Evolutionary conservation across 2,797 vertebrate genomes (phyloP).

Genomic region (Brotula barbata): DNA sequence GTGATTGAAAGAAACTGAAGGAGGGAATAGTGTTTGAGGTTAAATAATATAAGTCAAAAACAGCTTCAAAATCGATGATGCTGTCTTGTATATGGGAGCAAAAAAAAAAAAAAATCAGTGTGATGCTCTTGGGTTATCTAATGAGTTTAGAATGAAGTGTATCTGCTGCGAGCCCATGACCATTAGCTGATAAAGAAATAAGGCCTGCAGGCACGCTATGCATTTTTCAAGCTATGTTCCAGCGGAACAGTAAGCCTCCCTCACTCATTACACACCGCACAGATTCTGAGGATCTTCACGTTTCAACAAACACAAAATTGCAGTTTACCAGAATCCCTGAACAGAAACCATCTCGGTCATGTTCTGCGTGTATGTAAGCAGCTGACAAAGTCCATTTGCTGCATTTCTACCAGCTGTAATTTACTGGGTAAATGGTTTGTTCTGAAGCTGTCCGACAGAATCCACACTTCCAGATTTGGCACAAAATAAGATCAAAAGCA

Average conservation of each 20-base stretch:
- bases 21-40: constrained; percentile 33
- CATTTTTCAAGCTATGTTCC: constrained; percentile 70
- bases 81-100: constrained; percentile 28
- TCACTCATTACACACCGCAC: constrained; percentile 57
- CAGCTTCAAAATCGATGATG: constrained; percentile 25
- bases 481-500: neutral
- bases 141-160: constrained; percentile 65
- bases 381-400: constrained; percentile 9
- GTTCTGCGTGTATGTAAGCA: constrained; percentile 13
- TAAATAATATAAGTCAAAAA: constrained; percentile 36
- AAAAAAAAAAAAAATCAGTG: constrained; percentile 29
- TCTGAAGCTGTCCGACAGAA: constrained; percentile 10
- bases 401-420: constrained; percentile 5
- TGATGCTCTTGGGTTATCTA: constrained; percentile 49
- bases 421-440: constrained; percentile 15
- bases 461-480: no score
- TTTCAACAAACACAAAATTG: constrained; percentile 43
- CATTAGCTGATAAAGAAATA: constrained; percentile 75
- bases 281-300: constrained; percentile 29
- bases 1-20: constrained; percentile 25
- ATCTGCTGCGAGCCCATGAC: constrained; percentile 66
- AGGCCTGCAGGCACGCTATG: constrained; percentile 68
- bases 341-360: constrained; percentile 15
- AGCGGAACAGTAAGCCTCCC: constrained; percentile 33
- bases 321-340: constrained; percentile 11